A percentile compares a stretch with the other conserved stretches of the same genome.
These are phyloP conservation scores for Heliothis subflexa DNA, from an alignment of 1,140 invertebrate species.

Conservation along the genomic window DNA sequence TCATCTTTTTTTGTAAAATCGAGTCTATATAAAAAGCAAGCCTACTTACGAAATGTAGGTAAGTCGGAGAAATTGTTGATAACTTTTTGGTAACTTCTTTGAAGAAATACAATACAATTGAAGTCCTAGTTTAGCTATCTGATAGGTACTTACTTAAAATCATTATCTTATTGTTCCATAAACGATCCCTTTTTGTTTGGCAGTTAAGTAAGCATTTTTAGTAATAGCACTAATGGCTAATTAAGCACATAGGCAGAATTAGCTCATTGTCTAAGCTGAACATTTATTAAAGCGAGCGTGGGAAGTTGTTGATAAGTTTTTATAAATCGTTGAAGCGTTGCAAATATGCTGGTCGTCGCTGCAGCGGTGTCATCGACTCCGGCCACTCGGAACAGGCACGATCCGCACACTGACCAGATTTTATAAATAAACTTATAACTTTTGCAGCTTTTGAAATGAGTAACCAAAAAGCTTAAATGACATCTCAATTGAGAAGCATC, in stretches of 20 bases:
- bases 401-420: conserved; percentile 21
- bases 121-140: neutral
- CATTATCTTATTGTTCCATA: neutral
- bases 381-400: conserved; percentile 38
- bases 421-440: conserved; percentile 18
- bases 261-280: conserved; percentile 20
- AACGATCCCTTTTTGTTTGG: neutral
- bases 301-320: conserved; percentile 59
- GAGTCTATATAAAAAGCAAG: conserved; percentile 39
- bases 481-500: neutral
- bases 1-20: conserved; percentile 38
- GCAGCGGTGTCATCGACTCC: conserved; percentile 61
- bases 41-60: conserved; percentile 50
- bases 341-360: conserved; percentile 59
- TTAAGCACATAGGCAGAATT: conserved; percentile 16
- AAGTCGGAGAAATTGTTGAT: conserved; percentile 40
- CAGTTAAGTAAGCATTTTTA: neutral
- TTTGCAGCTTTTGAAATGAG: conserved; percentile 10
- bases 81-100: conserved; percentile 23
- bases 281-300: conserved; percentile 54
- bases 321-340: conserved; percentile 64
- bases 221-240: neutral
- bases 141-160: neutral
- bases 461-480: neutral
- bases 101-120: neutral